Evolutionary conservation across 1,140 invertebrate species (phyloP).

Genomic region (Drosophila fuyamai): DNA sequence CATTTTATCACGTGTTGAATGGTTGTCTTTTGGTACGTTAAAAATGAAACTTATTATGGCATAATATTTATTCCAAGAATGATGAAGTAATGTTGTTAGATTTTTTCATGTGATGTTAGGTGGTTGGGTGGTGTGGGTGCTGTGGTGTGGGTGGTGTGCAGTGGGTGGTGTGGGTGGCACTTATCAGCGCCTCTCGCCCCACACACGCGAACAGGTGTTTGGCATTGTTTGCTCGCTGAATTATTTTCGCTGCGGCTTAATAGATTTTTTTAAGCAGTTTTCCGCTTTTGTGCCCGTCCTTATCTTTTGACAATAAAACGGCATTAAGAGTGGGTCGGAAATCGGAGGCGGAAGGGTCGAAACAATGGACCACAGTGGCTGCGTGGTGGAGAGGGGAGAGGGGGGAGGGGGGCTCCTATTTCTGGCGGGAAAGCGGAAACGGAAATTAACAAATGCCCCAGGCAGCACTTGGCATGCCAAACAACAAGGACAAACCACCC

Average conservation of each 20-base stretch:
- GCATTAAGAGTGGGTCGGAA: constrained; percentile 62
- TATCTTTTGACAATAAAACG: constrained; percentile 75
- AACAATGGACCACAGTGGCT: constrained; percentile 41
- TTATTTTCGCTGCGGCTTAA: constrained; percentile 37
- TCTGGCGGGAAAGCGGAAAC: constrained; percentile 32
- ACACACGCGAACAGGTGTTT: constrained; percentile 48
- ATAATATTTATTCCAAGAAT: not conserved
- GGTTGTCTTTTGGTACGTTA: too few relatives aligned
- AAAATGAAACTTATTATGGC: too few relatives aligned
- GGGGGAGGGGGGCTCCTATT: too few relatives aligned
- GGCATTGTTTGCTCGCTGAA: constrained; percentile 48
- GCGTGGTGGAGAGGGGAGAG: not conserved
- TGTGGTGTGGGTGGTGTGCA: not conserved
- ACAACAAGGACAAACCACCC: constrained; percentile 27
- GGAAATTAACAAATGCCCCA: constrained; percentile 73
- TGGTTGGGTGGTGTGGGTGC: not conserved
- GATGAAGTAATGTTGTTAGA: not conserved
- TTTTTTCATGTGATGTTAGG: constrained; percentile 2
- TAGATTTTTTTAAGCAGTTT: constrained; percentile 47
- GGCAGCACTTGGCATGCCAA: constrained; percentile 67
- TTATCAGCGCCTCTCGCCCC: constrained; percentile 21
- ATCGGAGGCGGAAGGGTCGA: constrained; percentile 17
- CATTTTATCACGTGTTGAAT: too few relatives aligned
- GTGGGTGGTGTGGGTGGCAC: constrained; percentile 12
- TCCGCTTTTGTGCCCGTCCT: constrained; percentile 58